Conservation (phyloP, 1,140 invertebrate genomes). For the Atopsyche davidsoni region DNA sequence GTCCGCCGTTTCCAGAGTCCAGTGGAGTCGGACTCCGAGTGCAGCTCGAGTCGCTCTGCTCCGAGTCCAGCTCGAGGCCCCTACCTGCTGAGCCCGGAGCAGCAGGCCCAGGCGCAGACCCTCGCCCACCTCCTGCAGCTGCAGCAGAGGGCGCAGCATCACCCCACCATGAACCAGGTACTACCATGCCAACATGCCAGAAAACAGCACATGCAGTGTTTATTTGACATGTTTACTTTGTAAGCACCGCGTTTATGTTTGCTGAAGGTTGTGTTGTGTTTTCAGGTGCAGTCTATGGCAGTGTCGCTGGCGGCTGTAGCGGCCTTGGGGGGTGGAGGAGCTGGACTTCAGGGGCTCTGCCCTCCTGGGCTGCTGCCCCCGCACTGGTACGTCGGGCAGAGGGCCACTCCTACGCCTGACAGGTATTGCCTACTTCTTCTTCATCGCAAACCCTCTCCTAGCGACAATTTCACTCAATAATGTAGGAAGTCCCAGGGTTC, state of each 20-base stretch:
- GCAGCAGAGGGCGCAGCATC: conserved; percentile 41
- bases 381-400: conserved; percentile 14
- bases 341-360: conserved; percentile 22
- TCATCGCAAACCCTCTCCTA: background rate
- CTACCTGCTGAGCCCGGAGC: conserved; percentile 29
- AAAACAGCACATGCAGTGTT: too few species aligned
- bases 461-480: conserved; percentile 1
- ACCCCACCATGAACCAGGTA: conserved; percentile 46
- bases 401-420: conserved; percentile 11
- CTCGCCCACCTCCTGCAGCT: conserved; percentile 43
- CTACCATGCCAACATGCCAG: too few species aligned
- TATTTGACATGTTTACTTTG: too few species aligned
- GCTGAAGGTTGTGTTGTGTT: too few species aligned
- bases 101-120: conserved; percentile 20
- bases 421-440: conserved; percentile 10
- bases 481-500: too few species aligned
- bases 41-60: conserved; percentile 37
- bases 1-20: conserved; percentile 57
- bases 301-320: conserved; percentile 56
- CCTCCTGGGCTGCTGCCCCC: conserved; percentile 8
- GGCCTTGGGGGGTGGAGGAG: conserved; percentile 52
- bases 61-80: conserved; percentile 38
- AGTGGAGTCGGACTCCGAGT: conserved; percentile 52
- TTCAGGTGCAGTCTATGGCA: conserved; percentile 54
- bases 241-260: too few species aligned